Conservation (phyloP, 1,140 invertebrate species). For the Pseudomyrmex cubaensis region DNA sequence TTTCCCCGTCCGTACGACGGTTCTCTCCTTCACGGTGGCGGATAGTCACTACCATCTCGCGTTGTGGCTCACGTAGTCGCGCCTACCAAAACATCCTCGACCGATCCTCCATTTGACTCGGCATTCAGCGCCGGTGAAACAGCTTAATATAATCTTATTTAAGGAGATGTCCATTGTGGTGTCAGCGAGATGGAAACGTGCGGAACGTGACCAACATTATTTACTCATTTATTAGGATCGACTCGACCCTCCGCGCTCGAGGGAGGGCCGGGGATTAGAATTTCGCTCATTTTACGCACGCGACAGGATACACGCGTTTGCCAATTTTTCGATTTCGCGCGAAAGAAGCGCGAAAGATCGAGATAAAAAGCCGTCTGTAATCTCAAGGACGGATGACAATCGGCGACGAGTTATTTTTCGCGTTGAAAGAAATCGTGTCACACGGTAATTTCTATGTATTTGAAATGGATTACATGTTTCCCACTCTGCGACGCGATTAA, state of each 20-base stretch:
- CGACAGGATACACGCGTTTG: not conserved
- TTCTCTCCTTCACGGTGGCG: constrained; percentile 63
- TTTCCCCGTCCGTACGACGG: constrained; percentile 41
- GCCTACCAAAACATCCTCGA: constrained; percentile 85
- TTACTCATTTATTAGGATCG: constrained; percentile 84
- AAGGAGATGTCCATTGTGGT: constrained; percentile 78
- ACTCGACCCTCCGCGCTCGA: constrained; percentile 35
- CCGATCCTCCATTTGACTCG: constrained; percentile 83
- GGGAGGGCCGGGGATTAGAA: constrained; percentile 28
- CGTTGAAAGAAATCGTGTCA: no score
- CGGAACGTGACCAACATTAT: constrained; percentile 85
- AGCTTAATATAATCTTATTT: constrained; percentile 86
- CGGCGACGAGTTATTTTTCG: no score
- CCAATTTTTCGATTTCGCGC: not conserved
- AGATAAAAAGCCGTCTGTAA: no score
- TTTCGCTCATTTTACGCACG: constrained; percentile 32
- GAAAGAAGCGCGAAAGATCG: no score
- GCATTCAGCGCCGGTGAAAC: constrained; percentile 82
- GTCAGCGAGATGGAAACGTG: constrained; percentile 36
- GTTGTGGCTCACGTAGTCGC: constrained; percentile 74
- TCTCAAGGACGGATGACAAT: no score
- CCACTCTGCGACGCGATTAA: no score
- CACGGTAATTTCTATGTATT: no score
- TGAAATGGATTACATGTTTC: no score
- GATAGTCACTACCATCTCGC: constrained; percentile 70